Conservation (phyloP, 2,888 invertebrate genomes). For the Malacosoma neustria region DNA sequence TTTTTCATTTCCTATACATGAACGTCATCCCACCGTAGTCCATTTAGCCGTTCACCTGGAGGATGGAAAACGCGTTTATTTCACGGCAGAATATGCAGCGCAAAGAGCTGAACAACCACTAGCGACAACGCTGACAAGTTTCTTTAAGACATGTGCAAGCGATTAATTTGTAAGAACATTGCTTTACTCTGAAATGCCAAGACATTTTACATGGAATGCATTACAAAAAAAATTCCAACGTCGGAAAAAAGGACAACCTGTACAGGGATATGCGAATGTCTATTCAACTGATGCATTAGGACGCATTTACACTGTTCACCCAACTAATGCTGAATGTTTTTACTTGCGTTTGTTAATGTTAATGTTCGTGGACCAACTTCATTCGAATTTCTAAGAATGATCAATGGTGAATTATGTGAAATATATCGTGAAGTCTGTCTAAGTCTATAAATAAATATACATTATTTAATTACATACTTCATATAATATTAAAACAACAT, state of each 20-base stretch:
- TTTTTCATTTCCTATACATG: background rate
- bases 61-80: background rate
- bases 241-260: conserved; percentile 1
- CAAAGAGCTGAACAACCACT: background rate
- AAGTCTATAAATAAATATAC: no score
- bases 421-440: background rate
- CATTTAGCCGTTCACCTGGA: background rate
- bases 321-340: conserved; percentile 15
- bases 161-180: background rate
- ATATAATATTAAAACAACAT: no score
- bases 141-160: background rate
- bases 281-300: background rate
- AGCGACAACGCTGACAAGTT: background rate
- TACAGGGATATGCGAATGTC: background rate
- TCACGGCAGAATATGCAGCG: background rate
- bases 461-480: no score
- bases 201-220: conserved; percentile 1
- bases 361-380: conserved; percentile 16
- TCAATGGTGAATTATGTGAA: background rate
- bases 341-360: conserved; percentile 16
- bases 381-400: conserved; percentile 16
- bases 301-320: background rate
- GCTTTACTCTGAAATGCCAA: background rate
- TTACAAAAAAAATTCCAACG: background rate
- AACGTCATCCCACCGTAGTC: background rate